Conservation (phyloP, 2,797 vertebrate species). For the Columba guinea region DNA sequence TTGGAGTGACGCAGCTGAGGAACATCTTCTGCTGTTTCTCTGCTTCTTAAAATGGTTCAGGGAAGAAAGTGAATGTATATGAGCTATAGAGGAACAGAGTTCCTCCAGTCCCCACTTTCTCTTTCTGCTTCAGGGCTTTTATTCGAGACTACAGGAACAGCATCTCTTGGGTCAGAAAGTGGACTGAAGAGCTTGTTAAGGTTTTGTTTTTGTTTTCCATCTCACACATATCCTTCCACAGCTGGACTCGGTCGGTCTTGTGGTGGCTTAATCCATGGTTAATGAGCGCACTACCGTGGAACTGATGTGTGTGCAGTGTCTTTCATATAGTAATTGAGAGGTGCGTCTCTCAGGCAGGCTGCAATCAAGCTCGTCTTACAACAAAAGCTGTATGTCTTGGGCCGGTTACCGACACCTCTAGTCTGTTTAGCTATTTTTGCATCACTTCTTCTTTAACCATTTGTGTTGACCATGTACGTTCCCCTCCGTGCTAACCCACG, state of each 20-base stretch:
- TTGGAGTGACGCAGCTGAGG: not conserved
- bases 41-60: not conserved
- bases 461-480: not conserved
- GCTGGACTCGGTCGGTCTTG: not conserved
- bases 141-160: not conserved
- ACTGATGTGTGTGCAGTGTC: not conserved
- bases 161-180: not conserved
- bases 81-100: not conserved
- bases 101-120: not conserved
- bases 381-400: not conserved
- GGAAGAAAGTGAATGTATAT: not conserved
- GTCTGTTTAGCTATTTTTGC: not conserved
- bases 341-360: not conserved
- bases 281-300: not conserved
- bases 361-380: not conserved
- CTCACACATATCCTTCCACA: not conserved
- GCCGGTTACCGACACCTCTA: not conserved
- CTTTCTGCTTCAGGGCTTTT: not conserved
- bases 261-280: not conserved
- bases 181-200: not conserved
- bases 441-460: not conserved
- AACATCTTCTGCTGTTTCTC: not conserved
- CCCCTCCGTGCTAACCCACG: not conserved
- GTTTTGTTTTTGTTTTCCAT: not conserved
- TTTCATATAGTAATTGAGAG: accelerated